Evolutionary conservation across 2,797 vertebrate genomes (phyloP).

Genomic region (Xerus rutilus): DNA sequence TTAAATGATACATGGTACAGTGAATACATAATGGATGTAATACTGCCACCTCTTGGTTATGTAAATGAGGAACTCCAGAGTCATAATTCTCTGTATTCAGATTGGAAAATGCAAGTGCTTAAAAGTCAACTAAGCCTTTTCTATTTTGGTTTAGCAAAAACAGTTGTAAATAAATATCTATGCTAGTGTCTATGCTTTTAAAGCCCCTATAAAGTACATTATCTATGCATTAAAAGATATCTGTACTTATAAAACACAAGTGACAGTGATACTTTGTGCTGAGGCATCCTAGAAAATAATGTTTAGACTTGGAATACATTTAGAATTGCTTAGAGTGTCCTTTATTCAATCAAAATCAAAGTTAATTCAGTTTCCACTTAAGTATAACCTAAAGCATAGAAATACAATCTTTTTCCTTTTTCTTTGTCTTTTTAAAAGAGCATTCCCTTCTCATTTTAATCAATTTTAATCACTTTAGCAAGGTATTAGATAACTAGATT

Average conservation of each 20-base stretch:
- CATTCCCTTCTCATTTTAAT: slow-evolving; percentile 70
- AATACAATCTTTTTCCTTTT: slow-evolving; percentile 75
- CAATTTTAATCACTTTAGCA: slow-evolving; percentile 77
- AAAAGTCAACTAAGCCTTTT: slow-evolving; percentile 55
- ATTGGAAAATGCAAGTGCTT: slow-evolving; percentile 65
- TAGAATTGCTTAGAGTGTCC: slow-evolving; percentile 65
- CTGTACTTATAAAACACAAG: slow-evolving; percentile 63
- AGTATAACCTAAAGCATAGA: slow-evolving; percentile 72
- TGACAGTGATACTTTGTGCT: slow-evolving; percentile 52
- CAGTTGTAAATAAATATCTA: slow-evolving; percentile 73
- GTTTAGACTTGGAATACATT: slow-evolving; percentile 64
- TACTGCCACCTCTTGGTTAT: slow-evolving; percentile 80
- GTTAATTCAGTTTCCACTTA: slow-evolving; percentile 69
- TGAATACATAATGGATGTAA: slow-evolving; percentile 73
- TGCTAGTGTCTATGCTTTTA: slow-evolving; percentile 36
- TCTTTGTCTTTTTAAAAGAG: slow-evolving; percentile 51
- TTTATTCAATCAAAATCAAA: slow-evolving; percentile 72
- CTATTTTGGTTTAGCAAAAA: slow-evolving; percentile 55
- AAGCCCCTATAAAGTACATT: slow-evolving; percentile 57
- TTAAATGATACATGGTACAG: slow-evolving; percentile 37
- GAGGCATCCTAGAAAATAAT: slow-evolving; percentile 45
- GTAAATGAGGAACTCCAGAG: slow-evolving; percentile 68
- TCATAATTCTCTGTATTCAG: slow-evolving; percentile 64
- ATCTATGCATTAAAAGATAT: slow-evolving; percentile 65
- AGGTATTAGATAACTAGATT: slow-evolving; percentile 76